A percentile compares a stretch with the other conserved stretches of the same genome.
phyloP scores from a whole-genome alignment of 2,113 vertebrate genomes.

The Myiagra hebetior region DNA sequence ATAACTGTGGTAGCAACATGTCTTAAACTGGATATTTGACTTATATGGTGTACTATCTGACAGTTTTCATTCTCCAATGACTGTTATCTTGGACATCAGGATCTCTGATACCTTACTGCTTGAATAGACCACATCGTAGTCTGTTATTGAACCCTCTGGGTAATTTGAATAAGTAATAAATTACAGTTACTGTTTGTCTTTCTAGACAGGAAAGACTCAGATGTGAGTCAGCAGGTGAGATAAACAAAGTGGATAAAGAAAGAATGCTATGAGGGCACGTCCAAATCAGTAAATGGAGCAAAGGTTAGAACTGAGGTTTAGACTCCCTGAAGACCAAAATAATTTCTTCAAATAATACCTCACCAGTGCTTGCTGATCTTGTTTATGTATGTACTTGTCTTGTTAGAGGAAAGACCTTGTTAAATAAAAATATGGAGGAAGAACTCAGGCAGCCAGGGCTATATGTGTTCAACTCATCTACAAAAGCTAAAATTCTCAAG shows the following conservation, averaged over 20 bases:
- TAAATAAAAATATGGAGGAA: not conserved
- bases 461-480: not conserved
- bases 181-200: not conserved
- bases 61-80: not conserved
- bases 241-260: not conserved
- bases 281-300: not conserved
- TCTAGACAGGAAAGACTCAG: not conserved
- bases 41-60: not conserved
- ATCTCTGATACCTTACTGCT: not conserved
- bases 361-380: not conserved
- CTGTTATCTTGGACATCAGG: not conserved
- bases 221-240: not conserved
- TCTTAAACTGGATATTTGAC: not conserved
- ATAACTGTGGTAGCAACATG: not conserved
- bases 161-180: not conserved
- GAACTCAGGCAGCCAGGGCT: not conserved
- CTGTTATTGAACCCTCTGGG: not conserved
- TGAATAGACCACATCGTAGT: fast-evolving
- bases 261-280: fast-evolving
- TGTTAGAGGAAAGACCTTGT: not conserved
- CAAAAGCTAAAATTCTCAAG: not conserved
- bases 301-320: not conserved
- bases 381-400: not conserved
- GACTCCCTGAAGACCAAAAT: not conserved
- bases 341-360: not conserved